Base-by-base conservation (phyloP, 2,113 vertebrate species). In the Aspiorhynchus laticeps region DNA sequence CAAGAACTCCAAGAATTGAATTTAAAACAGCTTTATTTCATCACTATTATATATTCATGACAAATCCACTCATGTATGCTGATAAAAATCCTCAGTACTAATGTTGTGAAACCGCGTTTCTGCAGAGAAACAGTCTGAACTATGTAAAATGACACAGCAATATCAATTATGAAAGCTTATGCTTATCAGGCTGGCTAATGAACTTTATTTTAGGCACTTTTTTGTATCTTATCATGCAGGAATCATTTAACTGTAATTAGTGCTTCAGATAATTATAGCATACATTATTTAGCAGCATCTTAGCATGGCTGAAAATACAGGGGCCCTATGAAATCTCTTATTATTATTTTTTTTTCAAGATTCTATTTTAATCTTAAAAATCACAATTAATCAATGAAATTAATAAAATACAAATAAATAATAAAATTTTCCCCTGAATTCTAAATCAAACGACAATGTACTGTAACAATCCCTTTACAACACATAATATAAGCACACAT, bases 171-270 rank as follows among this genome's bases (percentile, higher is more conserved):
- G 67, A 76, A 65, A 85, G 90, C 89, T 89, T 88, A 87, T 63
- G 87, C 51, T 93, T 91, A 92, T 93, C 88, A 91, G 88, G 87
- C 86, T 88, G 87, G 90, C 83, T 92, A 91, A 95, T 93, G 92
- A 92, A 91, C 88, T 69, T 69, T 38, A 84, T 84, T 92, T 90
- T 86, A 87, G 89, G 83, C 78, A 80, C 92, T 86, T 75, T 78
- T 91, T 80, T 84, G 75, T 84, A 83, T 88, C 86, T 83, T 92
- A 90, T 92, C 91, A 89, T 88, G 85, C 1, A 89, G 88, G 87
- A 88, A 92, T 79, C 33, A 89, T 91, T 80, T 91, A 87, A 90
- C 86, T 53, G 85, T 89, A 91, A 92, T 90, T 86, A 87, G 86
- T 88, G 87, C 94, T 92, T 90, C 88, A 91, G 89, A 89, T 91